Conservation (phyloP, 2,113 vertebrate species). For the Pterophyllum scalare region DNA sequence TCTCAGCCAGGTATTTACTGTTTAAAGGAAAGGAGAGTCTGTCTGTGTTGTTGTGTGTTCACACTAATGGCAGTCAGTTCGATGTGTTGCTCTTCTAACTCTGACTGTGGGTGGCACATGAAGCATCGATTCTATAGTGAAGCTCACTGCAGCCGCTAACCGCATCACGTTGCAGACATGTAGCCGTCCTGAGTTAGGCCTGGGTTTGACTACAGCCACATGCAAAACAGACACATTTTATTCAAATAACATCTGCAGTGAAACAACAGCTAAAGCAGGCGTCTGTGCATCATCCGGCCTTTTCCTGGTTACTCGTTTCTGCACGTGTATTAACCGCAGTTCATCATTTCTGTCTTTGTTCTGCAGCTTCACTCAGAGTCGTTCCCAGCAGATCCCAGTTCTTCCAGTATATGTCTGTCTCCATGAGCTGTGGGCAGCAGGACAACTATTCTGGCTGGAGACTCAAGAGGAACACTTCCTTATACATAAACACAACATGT, state of each 20-base stretch:
- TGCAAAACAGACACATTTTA: neutral
- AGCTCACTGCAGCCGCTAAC: neutral
- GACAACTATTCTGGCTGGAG: conserved; percentile 7
- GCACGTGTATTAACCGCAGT: fast-evolving
- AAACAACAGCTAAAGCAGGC: neutral
- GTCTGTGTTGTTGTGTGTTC: neutral
- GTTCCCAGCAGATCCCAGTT: conserved; percentile 22
- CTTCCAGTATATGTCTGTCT: conserved; percentile 21
- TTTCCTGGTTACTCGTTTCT: fast-evolving
- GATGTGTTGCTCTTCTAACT: fast-evolving
- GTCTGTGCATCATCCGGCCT: fast-evolving
- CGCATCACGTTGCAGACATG: neutral
- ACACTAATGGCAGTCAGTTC: neutral
- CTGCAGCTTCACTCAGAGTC: conserved; percentile 41
- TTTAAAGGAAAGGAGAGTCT: neutral
- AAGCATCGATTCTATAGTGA: neutral
- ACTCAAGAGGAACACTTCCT: neutral
- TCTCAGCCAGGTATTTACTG: neutral
- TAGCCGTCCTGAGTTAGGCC: neutral
- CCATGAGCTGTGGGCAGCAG: conserved; percentile 31
- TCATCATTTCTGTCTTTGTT: neutral
- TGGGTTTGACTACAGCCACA: neutral
- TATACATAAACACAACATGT: fast-evolving
- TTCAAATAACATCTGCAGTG: neutral
- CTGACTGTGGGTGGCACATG: neutral